A percentile compares a stretch with the other conserved stretches of the same genome.
Evolutionary conservation across 2,113 vertebrate genomes (phyloP).

Genomic region (Syngnathus scovelli): DNA sequence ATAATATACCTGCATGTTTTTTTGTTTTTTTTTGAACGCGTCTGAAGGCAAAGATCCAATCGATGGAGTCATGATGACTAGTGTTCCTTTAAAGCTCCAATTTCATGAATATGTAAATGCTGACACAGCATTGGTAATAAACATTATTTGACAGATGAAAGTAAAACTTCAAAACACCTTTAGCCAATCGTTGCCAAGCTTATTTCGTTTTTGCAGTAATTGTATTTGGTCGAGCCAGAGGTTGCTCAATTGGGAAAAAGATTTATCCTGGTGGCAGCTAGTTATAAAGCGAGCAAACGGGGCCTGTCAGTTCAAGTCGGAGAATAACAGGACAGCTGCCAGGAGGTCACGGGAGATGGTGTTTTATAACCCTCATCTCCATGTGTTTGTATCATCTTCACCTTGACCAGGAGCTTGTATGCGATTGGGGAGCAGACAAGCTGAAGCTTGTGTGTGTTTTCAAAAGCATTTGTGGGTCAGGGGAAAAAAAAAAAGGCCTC

Average conservation of each 20-base stretch:
- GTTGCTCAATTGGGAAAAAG: slow-evolving; percentile 38
- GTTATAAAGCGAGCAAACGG: slow-evolving; percentile 27
- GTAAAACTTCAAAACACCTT: slow-evolving; percentile 18
- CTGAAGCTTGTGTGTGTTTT: slow-evolving; percentile 23
- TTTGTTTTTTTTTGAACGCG: slow-evolving; percentile 39
- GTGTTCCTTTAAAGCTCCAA: slow-evolving; percentile 27
- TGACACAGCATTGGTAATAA: neutral
- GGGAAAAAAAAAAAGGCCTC: slow-evolving; percentile 32
- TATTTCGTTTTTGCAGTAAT: slow-evolving; percentile 30
- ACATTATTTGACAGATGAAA: slow-evolving; percentile 9
- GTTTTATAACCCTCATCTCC: slow-evolving; percentile 48
- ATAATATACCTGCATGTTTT: slow-evolving; percentile 47
- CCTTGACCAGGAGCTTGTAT: slow-evolving; percentile 44
- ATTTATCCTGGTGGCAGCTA: slow-evolving; percentile 41
- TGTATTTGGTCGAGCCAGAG: slow-evolving; percentile 34
- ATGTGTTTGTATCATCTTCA: slow-evolving; percentile 47
- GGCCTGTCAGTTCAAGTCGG: slow-evolving; percentile 41
- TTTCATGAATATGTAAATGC: slow-evolving; percentile 34
- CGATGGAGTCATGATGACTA: slow-evolving; percentile 13
- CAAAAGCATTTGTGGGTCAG: slow-evolving; percentile 55
- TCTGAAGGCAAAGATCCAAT: slow-evolving; percentile 7
- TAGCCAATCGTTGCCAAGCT: slow-evolving; percentile 9
- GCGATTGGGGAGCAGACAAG: slow-evolving; percentile 45
- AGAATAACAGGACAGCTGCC: slow-evolving; percentile 43
- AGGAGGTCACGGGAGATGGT: slow-evolving; percentile 26